Conservation (phyloP, 2,113 vertebrate species). For the Platysternon megacephalum region DNA sequence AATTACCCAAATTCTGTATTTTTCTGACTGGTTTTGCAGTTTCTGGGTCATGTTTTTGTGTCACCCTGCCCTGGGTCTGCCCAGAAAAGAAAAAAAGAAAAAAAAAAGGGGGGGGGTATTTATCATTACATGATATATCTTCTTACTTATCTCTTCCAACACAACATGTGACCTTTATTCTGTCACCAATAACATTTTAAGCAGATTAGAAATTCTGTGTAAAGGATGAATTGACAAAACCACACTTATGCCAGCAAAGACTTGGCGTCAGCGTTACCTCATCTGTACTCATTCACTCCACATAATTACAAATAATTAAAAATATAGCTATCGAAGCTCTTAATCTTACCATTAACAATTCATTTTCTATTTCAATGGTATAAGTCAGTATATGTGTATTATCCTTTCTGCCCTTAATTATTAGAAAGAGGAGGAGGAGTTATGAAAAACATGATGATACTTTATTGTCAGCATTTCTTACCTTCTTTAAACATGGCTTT, state of each 20-base stretch:
- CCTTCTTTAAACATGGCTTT: neutral
- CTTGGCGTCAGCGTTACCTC: neutral
- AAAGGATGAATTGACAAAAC: neutral
- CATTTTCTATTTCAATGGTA: neutral
- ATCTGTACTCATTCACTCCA: neutral
- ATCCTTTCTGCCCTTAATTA: neutral
- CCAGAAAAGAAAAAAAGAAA: neutral
- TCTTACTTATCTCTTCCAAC: neutral
- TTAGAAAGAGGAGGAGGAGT: neutral
- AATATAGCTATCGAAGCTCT: neutral
- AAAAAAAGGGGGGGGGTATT: neutral
- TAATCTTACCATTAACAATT: neutral
- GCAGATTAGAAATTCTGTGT: neutral
- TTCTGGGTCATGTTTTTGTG: neutral
- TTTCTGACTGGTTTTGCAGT: neutral
- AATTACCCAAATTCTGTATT: neutral
- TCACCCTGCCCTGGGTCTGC: neutral
- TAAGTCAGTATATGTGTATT: neutral
- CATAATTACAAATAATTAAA: neutral
- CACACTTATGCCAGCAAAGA: neutral
- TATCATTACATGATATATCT: neutral
- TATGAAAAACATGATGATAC: neutral
- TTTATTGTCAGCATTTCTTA: neutral
- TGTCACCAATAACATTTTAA: neutral
- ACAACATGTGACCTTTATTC: neutral